Percentiles rank a stretch among this genome's conserved stretches.
phyloP scores from a whole-genome alignment of 2,113 vertebrate genomes.

The Castor canadensis region DNA sequence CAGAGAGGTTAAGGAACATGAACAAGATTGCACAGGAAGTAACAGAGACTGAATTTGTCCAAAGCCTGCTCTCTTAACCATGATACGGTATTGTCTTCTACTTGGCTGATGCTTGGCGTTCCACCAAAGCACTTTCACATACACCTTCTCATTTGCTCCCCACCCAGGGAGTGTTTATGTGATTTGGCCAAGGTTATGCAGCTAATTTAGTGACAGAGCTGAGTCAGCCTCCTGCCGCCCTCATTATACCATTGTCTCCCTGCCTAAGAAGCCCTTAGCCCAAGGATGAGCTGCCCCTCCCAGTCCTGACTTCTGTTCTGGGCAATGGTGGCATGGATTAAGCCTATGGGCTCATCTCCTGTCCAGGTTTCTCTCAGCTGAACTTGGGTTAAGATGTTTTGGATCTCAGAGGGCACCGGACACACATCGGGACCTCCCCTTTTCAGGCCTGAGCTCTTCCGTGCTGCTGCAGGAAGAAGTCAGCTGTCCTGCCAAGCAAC shows the following conservation, averaged over 20 bases:
- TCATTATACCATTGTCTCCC: background rate
- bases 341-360: background rate
- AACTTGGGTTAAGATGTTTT: background rate
- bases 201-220: constrained; percentile 8
- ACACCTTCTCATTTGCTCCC: constrained; percentile 54
- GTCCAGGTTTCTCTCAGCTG: background rate
- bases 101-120: background rate
- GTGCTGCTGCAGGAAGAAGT: background rate
- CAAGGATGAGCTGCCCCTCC: background rate
- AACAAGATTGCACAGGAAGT: background rate
- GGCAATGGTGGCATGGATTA: background rate
- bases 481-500: background rate
- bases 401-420: constrained; percentile 24
- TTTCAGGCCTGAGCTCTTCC: background rate
- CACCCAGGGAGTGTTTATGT: constrained; percentile 50
- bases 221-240: constrained; percentile 37
- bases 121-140: background rate
- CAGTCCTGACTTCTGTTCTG: background rate
- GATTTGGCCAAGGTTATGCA: constrained; percentile 15
- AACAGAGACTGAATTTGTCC: background rate
- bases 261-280: background rate
- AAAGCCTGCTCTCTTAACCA: background rate
- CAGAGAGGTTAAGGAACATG: background rate
- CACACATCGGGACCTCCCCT: background rate
- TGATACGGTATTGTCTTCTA: background rate